Base-by-base conservation (phyloP, 2,113 vertebrate species). In the Pygoscelis antarcticus region DNA sequence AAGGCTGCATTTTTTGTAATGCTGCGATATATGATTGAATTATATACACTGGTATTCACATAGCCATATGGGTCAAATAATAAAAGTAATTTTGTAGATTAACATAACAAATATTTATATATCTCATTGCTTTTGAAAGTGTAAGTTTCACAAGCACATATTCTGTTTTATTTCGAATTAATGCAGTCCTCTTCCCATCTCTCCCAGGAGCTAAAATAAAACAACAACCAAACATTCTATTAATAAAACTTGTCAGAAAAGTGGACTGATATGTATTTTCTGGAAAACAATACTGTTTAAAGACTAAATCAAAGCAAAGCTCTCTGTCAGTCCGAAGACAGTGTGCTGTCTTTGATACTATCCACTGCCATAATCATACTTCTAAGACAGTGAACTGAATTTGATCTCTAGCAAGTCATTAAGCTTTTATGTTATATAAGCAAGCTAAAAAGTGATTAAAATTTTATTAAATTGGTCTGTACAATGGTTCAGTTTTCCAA, bases 41-140 rank as follows among this genome's bases (percentile, higher is more conserved):
- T 93, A 64, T 94, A 91, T 74, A 65, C 27, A 36, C 38, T 87
- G 62, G 55, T 77, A 83, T 84, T 87, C 93, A 90, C 72, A 93
- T 46, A 96, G 18, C 66, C 91, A 95, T 92, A 92, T 95, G 92
- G 94, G 92, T 95, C 83, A 96, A 97, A 97, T 97, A 96, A 92
- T 78, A 95, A 80, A 93, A 85, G 91, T 68, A 83, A 95, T 92
- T 83, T 83, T 80, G 57, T 47, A 90, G 80, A 93, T 96, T 91
- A 97, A 68, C 76, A 90, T 95, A 95, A 87, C 85, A 93, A 96
- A 94, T 93, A 94, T 72, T 84, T 95, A 91, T 93, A 60, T 88
- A 82, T 71, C 92, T 96, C 83, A 81, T 93, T 97, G 90, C 81
- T 95, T 88, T 96, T 75, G 84, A 90, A 93, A 94, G 83, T 72